phyloP scores from a whole-genome alignment of 2,888 invertebrate genomes.

The Pseudococcus longispinus region DNA sequence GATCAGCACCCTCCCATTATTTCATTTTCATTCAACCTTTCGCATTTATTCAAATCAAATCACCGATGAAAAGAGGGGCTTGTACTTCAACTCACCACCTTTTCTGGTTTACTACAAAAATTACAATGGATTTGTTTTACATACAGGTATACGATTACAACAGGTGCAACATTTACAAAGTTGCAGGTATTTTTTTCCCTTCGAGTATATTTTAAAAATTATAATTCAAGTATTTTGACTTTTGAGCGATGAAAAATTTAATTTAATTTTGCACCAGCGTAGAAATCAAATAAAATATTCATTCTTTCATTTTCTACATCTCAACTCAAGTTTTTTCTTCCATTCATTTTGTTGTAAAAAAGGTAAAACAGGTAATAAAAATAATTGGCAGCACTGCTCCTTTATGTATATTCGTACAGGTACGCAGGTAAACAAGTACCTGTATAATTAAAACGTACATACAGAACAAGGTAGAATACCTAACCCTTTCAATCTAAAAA shows the following conservation, averaged over 20 bases:
- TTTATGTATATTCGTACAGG: background rate
- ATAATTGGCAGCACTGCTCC: background rate
- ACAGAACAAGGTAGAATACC: background rate
- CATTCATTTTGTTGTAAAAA: background rate
- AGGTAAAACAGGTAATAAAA: too few species aligned
- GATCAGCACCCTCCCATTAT: background rate
- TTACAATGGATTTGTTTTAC: background rate
- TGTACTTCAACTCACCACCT: background rate
- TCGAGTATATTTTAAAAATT: background rate
- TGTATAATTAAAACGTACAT: background rate
- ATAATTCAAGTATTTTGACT: background rate
- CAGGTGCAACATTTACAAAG: background rate
- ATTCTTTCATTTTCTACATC: background rate
- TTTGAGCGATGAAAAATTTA: too few species aligned
- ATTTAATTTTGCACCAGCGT: background rate
- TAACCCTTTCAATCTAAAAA: constrained; percentile 22
- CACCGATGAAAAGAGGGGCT: background rate
- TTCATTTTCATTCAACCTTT: background rate
- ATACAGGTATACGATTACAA: background rate
- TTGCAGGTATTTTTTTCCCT: background rate
- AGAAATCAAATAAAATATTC: background rate
- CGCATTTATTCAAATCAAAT: background rate
- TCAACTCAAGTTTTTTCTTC: background rate
- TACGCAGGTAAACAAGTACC: background rate
- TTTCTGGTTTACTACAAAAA: background rate